Percentiles rank a stretch among this genome's conserved stretches.
Conservation (phyloP, 2,797 vertebrate genomes). For the Artibeus lituratus region DNA sequence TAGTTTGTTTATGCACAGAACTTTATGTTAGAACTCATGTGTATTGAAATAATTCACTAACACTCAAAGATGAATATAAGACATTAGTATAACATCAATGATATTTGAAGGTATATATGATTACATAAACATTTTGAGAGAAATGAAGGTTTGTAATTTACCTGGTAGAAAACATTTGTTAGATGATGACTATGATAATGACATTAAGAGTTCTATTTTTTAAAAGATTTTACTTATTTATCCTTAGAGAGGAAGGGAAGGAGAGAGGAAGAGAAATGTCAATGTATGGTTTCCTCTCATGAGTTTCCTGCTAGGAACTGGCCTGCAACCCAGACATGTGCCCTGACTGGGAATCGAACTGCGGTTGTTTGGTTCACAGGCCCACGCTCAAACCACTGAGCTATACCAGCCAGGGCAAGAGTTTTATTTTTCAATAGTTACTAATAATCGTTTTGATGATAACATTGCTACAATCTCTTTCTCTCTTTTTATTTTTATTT, state of each 20-base stretch:
- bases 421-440: not conserved
- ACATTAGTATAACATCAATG: not conserved
- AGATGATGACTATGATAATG: not conserved
- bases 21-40: not conserved
- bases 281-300: too few species aligned
- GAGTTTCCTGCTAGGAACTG: too few species aligned
- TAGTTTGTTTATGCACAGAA: not conserved
- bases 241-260: too few species aligned
- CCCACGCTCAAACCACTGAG: too few species aligned
- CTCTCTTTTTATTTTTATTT: not conserved
- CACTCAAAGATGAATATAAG: not conserved
- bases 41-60: not conserved
- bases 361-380: too few species aligned
- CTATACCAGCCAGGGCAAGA: too few species aligned
- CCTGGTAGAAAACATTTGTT: not conserved
- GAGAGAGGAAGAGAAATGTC: too few species aligned
- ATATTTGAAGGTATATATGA: not conserved
- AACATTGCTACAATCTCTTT: not conserved
- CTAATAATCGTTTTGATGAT: not conserved
- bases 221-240: too few species aligned
- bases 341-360: too few species aligned
- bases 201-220: not conserved
- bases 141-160: not conserved
- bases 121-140: not conserved
- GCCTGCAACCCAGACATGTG: too few species aligned